These are phyloP conservation scores for Rhinogobius similis DNA, from an alignment of 2,113 vertebrate species.

Conservation along the genomic window DNA sequence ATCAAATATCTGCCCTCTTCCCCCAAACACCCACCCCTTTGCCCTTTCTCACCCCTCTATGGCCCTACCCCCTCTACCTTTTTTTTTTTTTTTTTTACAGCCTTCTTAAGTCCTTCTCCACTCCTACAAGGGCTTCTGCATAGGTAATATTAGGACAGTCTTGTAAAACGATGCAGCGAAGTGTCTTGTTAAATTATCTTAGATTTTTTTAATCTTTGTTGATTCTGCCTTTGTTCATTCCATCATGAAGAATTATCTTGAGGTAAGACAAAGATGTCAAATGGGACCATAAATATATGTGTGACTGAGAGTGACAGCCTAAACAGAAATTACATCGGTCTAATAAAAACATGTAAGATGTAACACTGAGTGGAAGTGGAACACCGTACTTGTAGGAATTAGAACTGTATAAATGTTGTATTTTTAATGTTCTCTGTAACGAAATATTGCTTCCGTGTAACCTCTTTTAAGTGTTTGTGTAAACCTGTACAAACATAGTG, in stretches of 20 bases:
- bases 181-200: constrained; percentile 6
- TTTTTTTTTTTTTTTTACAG: constrained; percentile 15
- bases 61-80: constrained; percentile 3
- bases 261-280: constrained; percentile 46
- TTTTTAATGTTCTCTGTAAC: too few relatives aligned
- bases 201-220: neutral
- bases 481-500: neutral
- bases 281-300: neutral
- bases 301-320: neutral
- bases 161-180: constrained; percentile 1
- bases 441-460: neutral
- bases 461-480: neutral
- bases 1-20: constrained; percentile 3
- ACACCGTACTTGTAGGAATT: neutral
- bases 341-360: neutral
- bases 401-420: too few relatives aligned
- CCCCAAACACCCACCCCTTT: neutral
- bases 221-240: neutral
- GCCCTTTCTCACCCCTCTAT: neutral
- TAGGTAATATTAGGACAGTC: constrained; percentile 21
- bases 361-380: neutral
- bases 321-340: neutral
- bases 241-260: constrained; percentile 32
- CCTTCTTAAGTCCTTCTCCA: neutral
- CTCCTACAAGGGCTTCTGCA: constrained; percentile 27